These are phyloP conservation scores for Aphodius sticticus DNA, from an alignment of 2,888 invertebrate genomes.

Conservation along the genomic window DNA sequence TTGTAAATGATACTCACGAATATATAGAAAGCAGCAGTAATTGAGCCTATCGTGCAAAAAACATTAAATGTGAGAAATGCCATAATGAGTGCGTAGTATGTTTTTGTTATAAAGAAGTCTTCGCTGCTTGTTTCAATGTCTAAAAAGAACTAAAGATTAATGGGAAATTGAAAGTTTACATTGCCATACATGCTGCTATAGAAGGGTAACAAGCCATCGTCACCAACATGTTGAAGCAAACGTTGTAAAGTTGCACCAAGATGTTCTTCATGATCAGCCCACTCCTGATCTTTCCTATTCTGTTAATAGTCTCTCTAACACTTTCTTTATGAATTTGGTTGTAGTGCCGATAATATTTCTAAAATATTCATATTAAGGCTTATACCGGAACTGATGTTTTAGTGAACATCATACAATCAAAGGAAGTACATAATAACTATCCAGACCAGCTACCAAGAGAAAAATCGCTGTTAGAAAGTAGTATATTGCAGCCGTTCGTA, in stretches of 20 bases:
- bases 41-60: slow-evolving; percentile 91
- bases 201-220: slow-evolving; percentile 90
- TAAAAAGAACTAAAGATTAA: neutral
- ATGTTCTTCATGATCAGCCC: slow-evolving; percentile 75
- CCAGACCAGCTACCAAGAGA: neutral
- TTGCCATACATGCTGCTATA: slow-evolving; percentile 74
- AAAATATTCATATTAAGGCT: neutral
- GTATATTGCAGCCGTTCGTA: slow-evolving; percentile 90
- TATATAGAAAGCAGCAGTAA: slow-evolving; percentile 78
- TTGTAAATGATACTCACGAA: slow-evolving; percentile 69
- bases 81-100: slow-evolving; percentile 76
- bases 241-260: slow-evolving; percentile 86
- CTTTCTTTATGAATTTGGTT: neutral
- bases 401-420: neutral
- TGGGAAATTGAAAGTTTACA: slow-evolving; percentile 11
- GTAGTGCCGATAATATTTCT: neutral
- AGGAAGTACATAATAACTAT: neutral
- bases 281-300: slow-evolving; percentile 56
- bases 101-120: slow-evolving; percentile 64
- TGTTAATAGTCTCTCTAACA: neutral
- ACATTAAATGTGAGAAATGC: slow-evolving; percentile 96
- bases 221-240: slow-evolving; percentile 92
- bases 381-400: neutral
- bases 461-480: slow-evolving; percentile 88
- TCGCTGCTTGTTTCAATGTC: slow-evolving; percentile 65